These are phyloP conservation scores for Diadromus collaris DNA, from an alignment of 2,888 invertebrate species.

Conservation along the genomic window DNA sequence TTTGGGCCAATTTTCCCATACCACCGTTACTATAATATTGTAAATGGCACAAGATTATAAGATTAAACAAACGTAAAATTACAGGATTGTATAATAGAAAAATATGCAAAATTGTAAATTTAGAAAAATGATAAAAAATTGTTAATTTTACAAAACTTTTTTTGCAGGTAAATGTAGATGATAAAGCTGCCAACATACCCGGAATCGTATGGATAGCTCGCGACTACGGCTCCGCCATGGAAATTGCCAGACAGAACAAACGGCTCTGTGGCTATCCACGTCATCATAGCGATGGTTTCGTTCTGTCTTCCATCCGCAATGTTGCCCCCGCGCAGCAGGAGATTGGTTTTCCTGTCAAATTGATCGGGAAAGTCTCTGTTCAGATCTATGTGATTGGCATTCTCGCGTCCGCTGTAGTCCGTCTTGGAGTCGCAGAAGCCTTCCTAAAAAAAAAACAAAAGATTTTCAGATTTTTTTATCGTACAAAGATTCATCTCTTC, in stretches of 20 bases:
- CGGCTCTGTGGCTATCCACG: conserved; percentile 92
- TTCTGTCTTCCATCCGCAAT: conserved; percentile 86
- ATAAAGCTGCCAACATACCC: conserved; percentile 80
- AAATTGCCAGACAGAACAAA: conserved; percentile 97
- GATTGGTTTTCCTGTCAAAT: conserved; percentile 82
- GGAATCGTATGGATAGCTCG: conserved; percentile 97
- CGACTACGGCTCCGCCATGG: conserved; percentile 98
- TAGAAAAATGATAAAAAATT: too few species aligned
- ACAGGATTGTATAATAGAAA: too few species aligned
- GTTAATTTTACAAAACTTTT: neutral
- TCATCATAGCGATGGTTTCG: conserved; percentile 94
- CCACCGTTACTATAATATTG: too few species aligned
- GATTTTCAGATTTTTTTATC: neutral
- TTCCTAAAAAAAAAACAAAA: conserved; percentile 82
- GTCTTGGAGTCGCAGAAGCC: conserved; percentile 88
- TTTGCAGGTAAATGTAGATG: conserved; percentile 14
- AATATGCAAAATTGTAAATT: too few species aligned
- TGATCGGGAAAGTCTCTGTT: conserved; percentile 98
- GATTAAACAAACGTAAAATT: too few species aligned
- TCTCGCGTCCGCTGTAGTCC: conserved; percentile 88
- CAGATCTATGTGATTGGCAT: conserved; percentile 90
- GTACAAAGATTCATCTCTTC: neutral
- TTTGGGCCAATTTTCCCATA: too few species aligned
- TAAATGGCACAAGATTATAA: too few species aligned
- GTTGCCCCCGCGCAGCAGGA: conserved; percentile 79